These are phyloP conservation scores for Chroicocephalus ridibundus DNA, from an alignment of 2,113 vertebrate genomes.

Conservation along the genomic window DNA sequence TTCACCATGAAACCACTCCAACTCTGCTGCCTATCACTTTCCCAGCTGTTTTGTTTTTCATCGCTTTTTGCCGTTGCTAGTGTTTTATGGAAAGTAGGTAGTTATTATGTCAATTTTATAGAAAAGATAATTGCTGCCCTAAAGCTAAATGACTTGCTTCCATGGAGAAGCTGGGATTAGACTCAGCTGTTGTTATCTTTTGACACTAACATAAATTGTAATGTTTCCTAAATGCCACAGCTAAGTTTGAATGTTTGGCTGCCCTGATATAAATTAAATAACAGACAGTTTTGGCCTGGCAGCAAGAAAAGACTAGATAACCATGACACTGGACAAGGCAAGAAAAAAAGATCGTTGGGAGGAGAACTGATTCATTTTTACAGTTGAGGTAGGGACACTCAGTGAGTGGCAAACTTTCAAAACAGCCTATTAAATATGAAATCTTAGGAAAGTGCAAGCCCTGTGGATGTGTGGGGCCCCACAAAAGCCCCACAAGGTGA, in stretches of 20 bases:
- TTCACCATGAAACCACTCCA: fast-evolving
- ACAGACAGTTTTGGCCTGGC: neutral
- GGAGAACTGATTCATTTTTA: neutral
- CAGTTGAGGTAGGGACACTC: no score
- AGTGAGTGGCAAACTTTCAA: neutral
- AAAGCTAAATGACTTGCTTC: neutral
- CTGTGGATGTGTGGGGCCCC: neutral
- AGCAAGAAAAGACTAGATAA: neutral
- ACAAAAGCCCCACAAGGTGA: neutral
- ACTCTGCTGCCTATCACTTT: neutral
- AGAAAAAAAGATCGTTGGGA: fast-evolving
- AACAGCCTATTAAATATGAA: neutral
- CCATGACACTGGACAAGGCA: neutral
- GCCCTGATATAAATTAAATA: neutral
- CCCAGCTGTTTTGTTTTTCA: neutral
- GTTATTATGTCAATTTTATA: neutral
- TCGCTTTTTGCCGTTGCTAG: fast-evolving
- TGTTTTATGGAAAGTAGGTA: neutral
- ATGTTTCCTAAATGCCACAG: neutral
- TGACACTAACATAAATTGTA: neutral
- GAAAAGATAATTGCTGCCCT: neutral
- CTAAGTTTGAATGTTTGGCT: neutral
- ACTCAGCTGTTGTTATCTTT: neutral
- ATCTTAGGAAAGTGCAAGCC: neutral
- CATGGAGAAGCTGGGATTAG: neutral